phyloP scores from a whole-genome alignment of 2,888 invertebrate species.

The Tetropium fuscum region DNA sequence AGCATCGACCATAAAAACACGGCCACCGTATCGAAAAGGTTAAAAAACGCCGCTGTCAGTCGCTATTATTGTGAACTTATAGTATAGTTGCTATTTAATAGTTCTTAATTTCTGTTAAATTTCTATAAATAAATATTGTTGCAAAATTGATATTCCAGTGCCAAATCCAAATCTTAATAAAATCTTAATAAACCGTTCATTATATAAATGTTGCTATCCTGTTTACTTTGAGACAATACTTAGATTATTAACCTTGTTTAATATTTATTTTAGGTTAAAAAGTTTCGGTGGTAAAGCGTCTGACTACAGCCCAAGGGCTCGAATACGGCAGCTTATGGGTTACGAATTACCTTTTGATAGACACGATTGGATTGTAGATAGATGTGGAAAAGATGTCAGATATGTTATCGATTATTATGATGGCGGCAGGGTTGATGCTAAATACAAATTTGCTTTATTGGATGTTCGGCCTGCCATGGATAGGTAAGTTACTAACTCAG shows the following conservation, averaged over 20 bases:
- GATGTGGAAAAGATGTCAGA: constrained; percentile 91
- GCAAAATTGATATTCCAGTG: too few species aligned
- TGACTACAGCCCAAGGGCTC: constrained; percentile 94
- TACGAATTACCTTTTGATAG: constrained; percentile 99
- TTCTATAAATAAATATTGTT: too few species aligned
- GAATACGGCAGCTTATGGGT: constrained; percentile 87
- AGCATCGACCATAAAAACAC: too few species aligned
- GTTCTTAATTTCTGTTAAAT: too few species aligned
- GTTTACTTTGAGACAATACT: too few species aligned
- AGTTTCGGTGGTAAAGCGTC: constrained; percentile 96
- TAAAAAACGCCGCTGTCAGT: too few species aligned
- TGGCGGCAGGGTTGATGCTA: constrained; percentile 87
- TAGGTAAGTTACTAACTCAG: constrained; percentile 67
- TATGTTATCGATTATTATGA: constrained; percentile 99
- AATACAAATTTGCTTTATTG: constrained; percentile 91
- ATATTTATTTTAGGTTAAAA: constrained; percentile 72
- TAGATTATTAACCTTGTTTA: neutral
- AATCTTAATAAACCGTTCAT: too few species aligned
- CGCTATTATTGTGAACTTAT: too few species aligned
- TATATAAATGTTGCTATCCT: too few species aligned
- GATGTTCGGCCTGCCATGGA: constrained; percentile 99
- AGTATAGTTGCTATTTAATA: too few species aligned
- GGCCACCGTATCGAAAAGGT: too few species aligned
- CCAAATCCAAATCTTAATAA: too few species aligned
- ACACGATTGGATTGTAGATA: constrained; percentile 99